Evolutionary conservation across 2,888 invertebrate genomes (phyloP).

Genomic region (Sthenelais limicola): DNA sequence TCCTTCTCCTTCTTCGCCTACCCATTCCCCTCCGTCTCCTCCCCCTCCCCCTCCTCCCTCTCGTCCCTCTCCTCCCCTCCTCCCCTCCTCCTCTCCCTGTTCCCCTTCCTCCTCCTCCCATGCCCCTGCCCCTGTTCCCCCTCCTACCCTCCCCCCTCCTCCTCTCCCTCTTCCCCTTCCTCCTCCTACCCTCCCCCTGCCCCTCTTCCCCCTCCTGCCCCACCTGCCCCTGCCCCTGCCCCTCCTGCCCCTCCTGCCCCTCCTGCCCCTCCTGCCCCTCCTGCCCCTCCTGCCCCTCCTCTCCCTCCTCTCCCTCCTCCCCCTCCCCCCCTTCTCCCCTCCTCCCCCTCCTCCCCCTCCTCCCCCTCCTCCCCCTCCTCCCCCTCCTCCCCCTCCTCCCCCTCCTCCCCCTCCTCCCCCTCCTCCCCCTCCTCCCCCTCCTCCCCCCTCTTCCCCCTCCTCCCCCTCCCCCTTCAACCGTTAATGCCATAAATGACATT

Average conservation of each 20-base stretch:
- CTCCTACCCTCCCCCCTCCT: neutral
- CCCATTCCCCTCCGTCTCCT: neutral
- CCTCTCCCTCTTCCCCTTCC: neutral
- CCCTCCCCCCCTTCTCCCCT: neutral
- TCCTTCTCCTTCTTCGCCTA: neutral
- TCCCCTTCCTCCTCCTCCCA: neutral
- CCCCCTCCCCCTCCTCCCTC: neutral
- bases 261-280: neutral
- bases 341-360: neutral
- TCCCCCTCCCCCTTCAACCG: neutral
- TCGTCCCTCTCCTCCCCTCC: neutral
- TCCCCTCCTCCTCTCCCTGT: neutral
- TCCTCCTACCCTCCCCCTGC: neutral
- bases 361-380: neutral
- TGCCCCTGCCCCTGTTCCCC: neutral
- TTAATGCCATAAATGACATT: too few relatives aligned
- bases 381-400: neutral
- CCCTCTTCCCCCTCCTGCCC: neutral
- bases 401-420: neutral
- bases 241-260: neutral
- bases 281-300: neutral
- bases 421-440: neutral
- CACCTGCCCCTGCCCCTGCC: neutral
- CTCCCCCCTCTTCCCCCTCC: neutral
- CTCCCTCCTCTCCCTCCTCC: neutral